phyloP scores from a whole-genome alignment of 2,888 invertebrate species.

The Melinaea menophilus region DNA sequence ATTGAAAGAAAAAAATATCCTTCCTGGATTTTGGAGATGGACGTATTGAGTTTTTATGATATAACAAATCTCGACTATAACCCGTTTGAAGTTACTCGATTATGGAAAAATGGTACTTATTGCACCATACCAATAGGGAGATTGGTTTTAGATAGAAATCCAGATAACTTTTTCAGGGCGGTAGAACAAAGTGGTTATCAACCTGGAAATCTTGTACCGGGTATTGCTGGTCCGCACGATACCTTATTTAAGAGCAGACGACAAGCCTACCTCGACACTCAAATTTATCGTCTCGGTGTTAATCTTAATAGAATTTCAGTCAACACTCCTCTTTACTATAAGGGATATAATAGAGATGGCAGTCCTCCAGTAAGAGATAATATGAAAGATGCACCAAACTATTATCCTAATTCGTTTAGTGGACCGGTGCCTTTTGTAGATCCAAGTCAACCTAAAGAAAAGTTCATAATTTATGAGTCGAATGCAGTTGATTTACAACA shows the following conservation, averaged over 20 bases:
- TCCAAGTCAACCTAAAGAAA: slow-evolving; percentile 42
- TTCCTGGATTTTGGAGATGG: slow-evolving; percentile 57
- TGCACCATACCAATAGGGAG: slow-evolving; percentile 49
- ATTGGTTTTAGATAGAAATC: slow-evolving; percentile 45
- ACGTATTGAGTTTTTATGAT: slow-evolving; percentile 46
- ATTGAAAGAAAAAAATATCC: slow-evolving; percentile 81
- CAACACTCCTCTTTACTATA: slow-evolving; percentile 49
- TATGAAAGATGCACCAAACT: slow-evolving; percentile 92
- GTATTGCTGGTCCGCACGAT: slow-evolving; percentile 57
- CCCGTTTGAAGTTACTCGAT: slow-evolving; percentile 53
- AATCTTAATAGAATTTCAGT: slow-evolving; percentile 54
- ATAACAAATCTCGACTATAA: slow-evolving; percentile 46
- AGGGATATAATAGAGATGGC: slow-evolving; percentile 64
- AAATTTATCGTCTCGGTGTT: slow-evolving; percentile 53
- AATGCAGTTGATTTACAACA: slow-evolving; percentile 71
- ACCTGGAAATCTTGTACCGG: slow-evolving; percentile 60
- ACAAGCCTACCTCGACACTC: slow-evolving; percentile 50
- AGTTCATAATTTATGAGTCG: slow-evolving; percentile 40
- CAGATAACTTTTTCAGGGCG: slow-evolving; percentile 48
- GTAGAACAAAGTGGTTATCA: slow-evolving; percentile 48
- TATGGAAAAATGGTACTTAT: slow-evolving; percentile 59
- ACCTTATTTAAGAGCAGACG: slow-evolving; percentile 48
- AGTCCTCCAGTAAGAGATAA: slow-evolving; percentile 83
- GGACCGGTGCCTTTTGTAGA: slow-evolving; percentile 85
- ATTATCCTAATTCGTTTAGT: slow-evolving; percentile 94